Percentiles rank a stretch among this genome's conserved stretches.
These are phyloP conservation scores for Notothenia coriiceps DNA, from an alignment of 2,113 vertebrate species.

Conservation along the genomic window DNA sequence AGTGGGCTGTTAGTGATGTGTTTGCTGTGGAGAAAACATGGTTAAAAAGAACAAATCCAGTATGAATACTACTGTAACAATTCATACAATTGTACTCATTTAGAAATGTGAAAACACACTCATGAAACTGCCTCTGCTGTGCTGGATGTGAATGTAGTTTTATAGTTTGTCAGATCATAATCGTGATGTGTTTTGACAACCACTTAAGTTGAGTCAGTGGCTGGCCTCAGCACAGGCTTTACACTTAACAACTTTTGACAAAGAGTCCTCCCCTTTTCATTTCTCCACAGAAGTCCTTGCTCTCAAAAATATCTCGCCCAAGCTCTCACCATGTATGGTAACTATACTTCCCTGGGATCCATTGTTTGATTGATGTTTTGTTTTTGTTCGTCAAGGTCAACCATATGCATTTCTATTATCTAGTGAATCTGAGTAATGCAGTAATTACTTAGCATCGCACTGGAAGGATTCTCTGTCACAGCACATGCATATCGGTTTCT, in stretches of 20 bases:
- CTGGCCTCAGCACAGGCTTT: constrained; percentile 28
- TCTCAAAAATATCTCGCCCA: background rate
- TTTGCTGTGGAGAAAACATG: background rate
- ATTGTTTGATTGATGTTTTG: constrained; percentile 5
- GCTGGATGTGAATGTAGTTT: constrained; percentile 21
- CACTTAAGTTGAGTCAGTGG: constrained; percentile 49
- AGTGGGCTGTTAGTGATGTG: background rate
- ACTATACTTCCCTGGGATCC: background rate
- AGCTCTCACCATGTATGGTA: background rate
- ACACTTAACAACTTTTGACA: constrained; percentile 62
- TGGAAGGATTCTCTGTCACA: constrained; percentile 35
- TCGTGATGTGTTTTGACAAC: constrained; percentile 59
- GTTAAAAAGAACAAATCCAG: background rate
- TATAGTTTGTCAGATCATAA: constrained; percentile 42
- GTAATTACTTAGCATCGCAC: constrained; percentile 12
- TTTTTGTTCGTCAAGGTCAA: constrained; percentile 39
- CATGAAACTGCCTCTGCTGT: constrained; percentile 6
- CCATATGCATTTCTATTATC: constrained; percentile 27
- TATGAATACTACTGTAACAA: background rate
- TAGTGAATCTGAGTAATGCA: constrained; percentile 25
- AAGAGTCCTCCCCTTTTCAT: constrained; percentile 30
- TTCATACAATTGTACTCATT: constrained; percentile 2
- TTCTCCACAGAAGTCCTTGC: constrained; percentile 20
- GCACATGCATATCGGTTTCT: constrained; percentile 44
- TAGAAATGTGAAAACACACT: constrained; percentile 1